Conservation (phyloP, 2,888 invertebrate genomes). For the Apamea crenata region DNA sequence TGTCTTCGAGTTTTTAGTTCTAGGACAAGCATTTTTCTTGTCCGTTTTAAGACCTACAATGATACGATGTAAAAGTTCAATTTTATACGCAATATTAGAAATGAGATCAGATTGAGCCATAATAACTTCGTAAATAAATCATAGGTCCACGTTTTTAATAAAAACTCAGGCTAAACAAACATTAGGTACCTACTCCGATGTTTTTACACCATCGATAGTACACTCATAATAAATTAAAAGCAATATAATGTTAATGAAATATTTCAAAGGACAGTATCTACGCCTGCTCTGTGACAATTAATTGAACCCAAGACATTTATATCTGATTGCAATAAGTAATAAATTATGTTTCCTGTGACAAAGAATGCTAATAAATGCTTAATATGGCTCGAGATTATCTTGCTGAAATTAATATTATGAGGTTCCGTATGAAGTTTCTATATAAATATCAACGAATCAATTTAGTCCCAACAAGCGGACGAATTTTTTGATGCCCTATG, state of each 20-base stretch:
- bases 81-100: no score
- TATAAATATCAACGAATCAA: neutral
- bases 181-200: neutral
- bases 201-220: neutral
- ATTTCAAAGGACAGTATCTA: conserved; percentile 49
- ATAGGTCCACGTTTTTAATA: neutral
- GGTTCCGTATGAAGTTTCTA: neutral
- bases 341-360: conserved; percentile 67
- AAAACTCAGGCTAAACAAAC: neutral
- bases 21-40: no score
- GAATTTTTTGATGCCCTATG: no score
- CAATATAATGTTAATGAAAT: conserved; percentile 59
- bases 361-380: conserved; percentile 75
- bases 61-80: no score
- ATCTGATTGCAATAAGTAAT: conserved; percentile 75
- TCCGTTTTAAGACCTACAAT: no score
- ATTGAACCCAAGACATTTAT: conserved; percentile 72
- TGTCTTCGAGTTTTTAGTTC: no score
- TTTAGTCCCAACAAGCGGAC: neutral
- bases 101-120: neutral
- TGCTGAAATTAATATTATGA: conserved; percentile 53
- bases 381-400: conserved; percentile 62
- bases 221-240: conserved; percentile 51
- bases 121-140: neutral
- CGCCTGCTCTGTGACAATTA: conserved; percentile 66